These are phyloP conservation scores for Phainopepla nitens DNA, from an alignment of 2,113 vertebrate genomes.

Conservation along the genomic window DNA sequence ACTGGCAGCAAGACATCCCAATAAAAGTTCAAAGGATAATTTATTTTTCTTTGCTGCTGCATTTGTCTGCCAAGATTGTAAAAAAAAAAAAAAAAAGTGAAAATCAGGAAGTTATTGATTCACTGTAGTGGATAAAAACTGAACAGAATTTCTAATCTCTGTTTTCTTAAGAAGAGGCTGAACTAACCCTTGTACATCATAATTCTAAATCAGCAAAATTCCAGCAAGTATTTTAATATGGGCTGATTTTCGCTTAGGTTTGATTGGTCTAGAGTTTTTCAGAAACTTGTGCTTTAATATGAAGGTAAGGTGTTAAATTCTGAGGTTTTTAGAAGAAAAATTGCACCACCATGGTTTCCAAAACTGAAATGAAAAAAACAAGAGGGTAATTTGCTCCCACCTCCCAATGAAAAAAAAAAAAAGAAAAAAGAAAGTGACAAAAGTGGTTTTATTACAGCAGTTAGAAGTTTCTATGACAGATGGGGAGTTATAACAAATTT, in stretches of 20 bases:
- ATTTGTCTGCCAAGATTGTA: not conserved
- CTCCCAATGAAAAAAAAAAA: not conserved
- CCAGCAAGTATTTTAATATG: not conserved
- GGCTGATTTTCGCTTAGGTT: not conserved
- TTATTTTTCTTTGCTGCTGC: not conserved
- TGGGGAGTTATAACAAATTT: not conserved
- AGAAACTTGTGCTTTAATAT: not conserved
- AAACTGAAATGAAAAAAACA: not conserved
- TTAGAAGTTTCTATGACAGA: not conserved
- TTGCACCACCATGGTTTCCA: not conserved
- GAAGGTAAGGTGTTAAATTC: not conserved
- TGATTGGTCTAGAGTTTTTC: not conserved
- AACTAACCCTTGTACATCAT: not conserved
- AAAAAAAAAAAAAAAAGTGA: not conserved
- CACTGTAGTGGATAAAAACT: accelerated
- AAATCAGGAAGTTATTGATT: not conserved
- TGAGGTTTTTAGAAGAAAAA: not conserved
- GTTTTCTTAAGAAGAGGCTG: not conserved
- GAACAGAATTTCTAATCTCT: not conserved
- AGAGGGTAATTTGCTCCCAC: not conserved
- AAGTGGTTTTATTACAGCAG: not conserved
- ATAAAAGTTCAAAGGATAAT: not conserved
- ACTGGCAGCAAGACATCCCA: not conserved
- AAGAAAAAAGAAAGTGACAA: not conserved
- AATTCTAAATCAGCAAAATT: not conserved